These are phyloP conservation scores for Eilema depressum DNA, from an alignment of 2,888 invertebrate genomes.

Conservation along the genomic window DNA sequence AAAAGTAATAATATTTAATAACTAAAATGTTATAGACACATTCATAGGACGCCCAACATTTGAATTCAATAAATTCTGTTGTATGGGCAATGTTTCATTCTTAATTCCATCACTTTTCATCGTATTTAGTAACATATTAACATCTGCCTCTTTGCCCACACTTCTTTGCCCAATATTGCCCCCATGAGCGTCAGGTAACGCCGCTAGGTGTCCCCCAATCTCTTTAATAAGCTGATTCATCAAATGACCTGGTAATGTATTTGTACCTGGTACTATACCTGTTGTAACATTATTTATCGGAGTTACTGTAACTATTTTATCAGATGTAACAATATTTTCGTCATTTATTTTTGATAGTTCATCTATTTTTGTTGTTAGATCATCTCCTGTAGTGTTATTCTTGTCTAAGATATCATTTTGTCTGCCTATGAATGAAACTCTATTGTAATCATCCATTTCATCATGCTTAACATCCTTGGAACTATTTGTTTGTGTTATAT, in stretches of 20 bases:
- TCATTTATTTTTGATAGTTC: neutral
- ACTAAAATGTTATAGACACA: neutral
- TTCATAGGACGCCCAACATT: neutral
- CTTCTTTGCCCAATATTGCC: neutral
- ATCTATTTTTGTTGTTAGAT: neutral
- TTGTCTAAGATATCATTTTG: neutral
- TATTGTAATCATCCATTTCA: neutral
- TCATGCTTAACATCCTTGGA: neutral
- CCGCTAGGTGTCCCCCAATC: neutral
- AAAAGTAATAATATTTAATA: neutral
- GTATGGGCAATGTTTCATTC: neutral
- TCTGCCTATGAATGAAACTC: neutral
- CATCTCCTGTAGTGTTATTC: neutral
- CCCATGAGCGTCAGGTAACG: neutral
- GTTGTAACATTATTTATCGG: neutral
- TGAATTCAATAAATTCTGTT: neutral
- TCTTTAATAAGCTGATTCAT: neutral
- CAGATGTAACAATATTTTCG: neutral
- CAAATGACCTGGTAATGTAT: neutral
- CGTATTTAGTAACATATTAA: neutral
- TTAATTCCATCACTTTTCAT: neutral
- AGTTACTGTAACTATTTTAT: neutral
- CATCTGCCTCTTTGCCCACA: neutral
- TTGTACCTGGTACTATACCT: too few species aligned
- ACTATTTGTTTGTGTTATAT: neutral